Evolutionary conservation across 2,113 vertebrate genomes (phyloP).

Genomic region (Ptyas mucosa): DNA sequence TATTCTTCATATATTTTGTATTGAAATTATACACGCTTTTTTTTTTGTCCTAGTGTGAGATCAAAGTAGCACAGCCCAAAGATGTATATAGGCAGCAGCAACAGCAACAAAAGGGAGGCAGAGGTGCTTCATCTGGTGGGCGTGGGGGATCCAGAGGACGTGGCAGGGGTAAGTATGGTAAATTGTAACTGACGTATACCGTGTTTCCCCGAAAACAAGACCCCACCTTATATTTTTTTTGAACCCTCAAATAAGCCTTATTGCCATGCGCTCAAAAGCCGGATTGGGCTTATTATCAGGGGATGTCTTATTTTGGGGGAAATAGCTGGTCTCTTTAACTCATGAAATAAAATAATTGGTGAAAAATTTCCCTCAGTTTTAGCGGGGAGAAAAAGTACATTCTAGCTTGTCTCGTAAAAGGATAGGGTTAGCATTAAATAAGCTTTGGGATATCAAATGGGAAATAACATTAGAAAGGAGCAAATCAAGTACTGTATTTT

Average conservation of each 20-base stretch:
- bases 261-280: no score
- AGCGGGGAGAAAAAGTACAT: not conserved
- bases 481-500: not conserved
- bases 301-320: no score
- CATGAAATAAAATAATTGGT: not conserved
- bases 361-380: not conserved
- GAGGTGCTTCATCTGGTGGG: slow-evolving; percentile 71
- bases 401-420: not conserved
- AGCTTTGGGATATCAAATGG: not conserved
- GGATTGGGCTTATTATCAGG: no score
- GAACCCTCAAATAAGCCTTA: no score
- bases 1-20: not conserved
- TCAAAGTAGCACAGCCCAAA: slow-evolving; percentile 89
- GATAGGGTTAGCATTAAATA: not conserved
- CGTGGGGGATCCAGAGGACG: slow-evolving; percentile 78
- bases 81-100: slow-evolving; percentile 87
- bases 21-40: not conserved
- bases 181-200: not conserved
- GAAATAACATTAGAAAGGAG: not conserved
- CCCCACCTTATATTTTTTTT: no score
- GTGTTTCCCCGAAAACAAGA: no score
- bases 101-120: slow-evolving; percentile 78
- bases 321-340: no score
- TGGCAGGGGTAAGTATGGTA: slow-evolving; percentile 73
- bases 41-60: slow-evolving; percentile 76